Conservation (phyloP, 2,113 vertebrate genomes). For the Sinocyclocheilus anophthalmus region DNA sequence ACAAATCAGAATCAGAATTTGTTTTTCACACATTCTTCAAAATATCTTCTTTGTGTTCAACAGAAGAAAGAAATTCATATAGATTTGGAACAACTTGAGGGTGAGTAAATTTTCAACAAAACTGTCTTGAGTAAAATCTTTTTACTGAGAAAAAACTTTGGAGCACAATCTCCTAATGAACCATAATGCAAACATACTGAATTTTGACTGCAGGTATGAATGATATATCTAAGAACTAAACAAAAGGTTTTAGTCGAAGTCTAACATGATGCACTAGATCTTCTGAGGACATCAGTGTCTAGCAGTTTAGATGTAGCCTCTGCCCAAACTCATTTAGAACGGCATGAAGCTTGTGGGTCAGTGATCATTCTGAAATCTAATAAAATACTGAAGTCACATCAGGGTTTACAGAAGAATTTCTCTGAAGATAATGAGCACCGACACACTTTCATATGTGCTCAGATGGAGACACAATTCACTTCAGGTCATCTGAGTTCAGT, state of each 20-base stretch:
- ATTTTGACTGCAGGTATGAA: neutral
- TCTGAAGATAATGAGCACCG: constrained; percentile 20
- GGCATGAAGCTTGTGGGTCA: constrained; percentile 25
- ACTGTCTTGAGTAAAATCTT: neutral
- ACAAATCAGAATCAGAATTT: too few relatives aligned
- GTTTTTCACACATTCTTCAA: neutral
- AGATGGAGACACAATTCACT: neutral
- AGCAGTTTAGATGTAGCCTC: constrained; percentile 19
- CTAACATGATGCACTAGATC: neutral
- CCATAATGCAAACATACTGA: neutral
- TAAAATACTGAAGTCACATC: constrained; percentile 18
- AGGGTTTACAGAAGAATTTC: constrained; percentile 23
- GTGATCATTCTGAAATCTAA: constrained; percentile 31
- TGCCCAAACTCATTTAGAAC: constrained; percentile 17
- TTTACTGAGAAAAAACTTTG: neutral
- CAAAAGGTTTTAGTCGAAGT: neutral
- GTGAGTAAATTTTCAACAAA: neutral
- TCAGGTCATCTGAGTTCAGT: neutral
- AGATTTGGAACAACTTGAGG: too few relatives aligned
- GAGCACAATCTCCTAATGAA: neutral
- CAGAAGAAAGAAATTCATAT: neutral
- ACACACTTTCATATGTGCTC: constrained; percentile 19
- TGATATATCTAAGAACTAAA: neutral
- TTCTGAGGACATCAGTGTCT: neutral
- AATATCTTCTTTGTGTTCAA: neutral